Evolutionary conservation across 1,140 invertebrate genomes (phyloP).

Genomic region (Macrocentrus cingulum): DNA sequence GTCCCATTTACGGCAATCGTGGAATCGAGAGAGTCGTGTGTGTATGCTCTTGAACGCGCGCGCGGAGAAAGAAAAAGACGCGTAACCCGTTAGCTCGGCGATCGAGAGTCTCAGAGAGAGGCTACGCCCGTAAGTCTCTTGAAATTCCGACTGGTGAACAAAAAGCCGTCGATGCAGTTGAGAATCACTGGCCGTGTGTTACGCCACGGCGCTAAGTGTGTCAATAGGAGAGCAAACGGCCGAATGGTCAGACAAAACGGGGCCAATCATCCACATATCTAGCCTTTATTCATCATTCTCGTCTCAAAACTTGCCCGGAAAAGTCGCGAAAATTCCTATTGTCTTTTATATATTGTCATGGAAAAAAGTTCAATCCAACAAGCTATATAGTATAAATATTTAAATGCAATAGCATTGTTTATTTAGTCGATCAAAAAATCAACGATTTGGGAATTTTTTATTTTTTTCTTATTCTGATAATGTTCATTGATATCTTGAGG

Average conservation of each 20-base stretch:
- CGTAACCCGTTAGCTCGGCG: conserved; percentile 38
- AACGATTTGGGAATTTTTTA: too few relatives aligned
- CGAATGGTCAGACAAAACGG: conserved; percentile 28
- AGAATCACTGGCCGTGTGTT: conserved; percentile 28
- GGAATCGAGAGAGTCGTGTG: conserved; percentile 29
- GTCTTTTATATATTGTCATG: too few relatives aligned
- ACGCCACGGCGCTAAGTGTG: conserved; percentile 36
- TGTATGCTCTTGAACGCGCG: conserved; percentile 33
- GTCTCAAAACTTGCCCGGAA: too few relatives aligned
- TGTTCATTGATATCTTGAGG: too few relatives aligned
- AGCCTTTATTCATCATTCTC: conserved; percentile 4
- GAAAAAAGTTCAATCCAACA: too few relatives aligned
- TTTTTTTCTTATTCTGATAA: too few relatives aligned
- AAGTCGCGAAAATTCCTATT: too few relatives aligned
- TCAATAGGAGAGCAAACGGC: conserved; percentile 44
- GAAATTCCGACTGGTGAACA: conserved; percentile 29
- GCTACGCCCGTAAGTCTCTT: conserved; percentile 22
- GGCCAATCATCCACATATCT: conserved; percentile 14
- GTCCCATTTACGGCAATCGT: conserved; percentile 36
- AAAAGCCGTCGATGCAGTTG: conserved; percentile 32
- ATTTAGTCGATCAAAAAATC: too few relatives aligned
- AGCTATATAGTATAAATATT: too few relatives aligned
- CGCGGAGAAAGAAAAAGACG: conserved; percentile 8
- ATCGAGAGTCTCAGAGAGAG: conserved; percentile 32
- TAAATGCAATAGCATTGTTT: too few relatives aligned